phyloP scores from a whole-genome alignment of 2,797 vertebrate species.

The Thamnophis elegans region DNA sequence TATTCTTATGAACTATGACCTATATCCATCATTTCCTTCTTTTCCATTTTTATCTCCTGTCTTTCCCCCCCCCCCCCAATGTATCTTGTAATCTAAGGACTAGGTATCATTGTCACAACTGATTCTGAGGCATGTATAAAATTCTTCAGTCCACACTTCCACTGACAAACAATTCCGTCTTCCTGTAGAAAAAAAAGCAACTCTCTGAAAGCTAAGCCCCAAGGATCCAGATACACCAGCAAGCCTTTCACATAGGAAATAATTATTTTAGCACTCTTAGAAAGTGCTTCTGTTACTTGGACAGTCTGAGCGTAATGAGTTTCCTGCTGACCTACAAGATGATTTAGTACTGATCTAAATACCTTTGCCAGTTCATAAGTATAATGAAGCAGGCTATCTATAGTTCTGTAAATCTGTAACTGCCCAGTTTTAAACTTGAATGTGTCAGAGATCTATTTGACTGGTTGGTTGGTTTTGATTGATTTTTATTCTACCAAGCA shows the following conservation, averaged over 20 bases:
- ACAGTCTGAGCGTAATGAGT: slow-evolving; percentile 62
- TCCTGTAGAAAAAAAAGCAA: slow-evolving; percentile 79
- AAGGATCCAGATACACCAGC: slow-evolving; percentile 72
- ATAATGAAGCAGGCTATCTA: slow-evolving; percentile 52
- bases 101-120: slow-evolving; percentile 69
- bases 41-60: background rate
- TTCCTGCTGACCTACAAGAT: slow-evolving; percentile 73
- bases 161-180: slow-evolving; percentile 78
- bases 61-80: rapidly evolving
- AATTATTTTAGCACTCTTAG: slow-evolving; percentile 60
- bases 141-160: slow-evolving; percentile 72
- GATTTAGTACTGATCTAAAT: slow-evolving; percentile 56
- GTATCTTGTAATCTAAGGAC: slow-evolving; percentile 64
- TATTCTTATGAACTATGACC: slow-evolving; percentile 50
- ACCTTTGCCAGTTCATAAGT: slow-evolving; percentile 55
- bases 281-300: slow-evolving; percentile 69
- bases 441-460: slow-evolving; percentile 3
- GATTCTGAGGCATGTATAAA: slow-evolving; percentile 72
- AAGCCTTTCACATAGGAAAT: slow-evolving; percentile 79
- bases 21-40: slow-evolving; percentile 39
- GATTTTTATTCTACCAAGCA: background rate
- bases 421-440: slow-evolving; percentile 30
- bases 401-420: slow-evolving; percentile 40
- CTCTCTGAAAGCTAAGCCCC: slow-evolving; percentile 70
- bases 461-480: slow-evolving; percentile 2